Evolutionary conservation across 1,140 invertebrate genomes (phyloP).

Genomic region (Leptinotarsa undecemlineata): DNA sequence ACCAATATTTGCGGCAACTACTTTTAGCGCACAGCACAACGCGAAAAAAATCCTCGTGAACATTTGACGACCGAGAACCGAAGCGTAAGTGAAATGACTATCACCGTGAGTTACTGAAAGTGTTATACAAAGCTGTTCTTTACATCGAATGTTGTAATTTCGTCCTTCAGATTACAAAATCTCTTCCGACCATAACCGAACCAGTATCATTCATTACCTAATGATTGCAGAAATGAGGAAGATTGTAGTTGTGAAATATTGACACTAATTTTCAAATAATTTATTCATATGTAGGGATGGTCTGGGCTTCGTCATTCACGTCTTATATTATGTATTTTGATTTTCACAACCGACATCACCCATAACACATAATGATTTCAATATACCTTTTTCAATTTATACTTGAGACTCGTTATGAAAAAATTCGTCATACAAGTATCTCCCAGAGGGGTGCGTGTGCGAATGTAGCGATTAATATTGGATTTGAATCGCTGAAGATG

Average conservation of each 20-base stretch:
- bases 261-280: no score
- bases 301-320: no score
- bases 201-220: constrained; percentile 9
- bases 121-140: constrained; percentile 19
- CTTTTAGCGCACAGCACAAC: constrained; percentile 19
- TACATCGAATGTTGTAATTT: constrained; percentile 19
- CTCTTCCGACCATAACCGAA: background rate
- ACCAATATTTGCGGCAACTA: background rate
- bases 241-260: background rate
- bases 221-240: constrained; percentile 5
- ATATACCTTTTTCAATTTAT: no score
- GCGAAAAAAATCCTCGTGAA: constrained; percentile 18
- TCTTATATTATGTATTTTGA: no score
- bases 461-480: no score
- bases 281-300: no score
- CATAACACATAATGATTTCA: no score
- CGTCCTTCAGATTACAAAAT: constrained; percentile 25
- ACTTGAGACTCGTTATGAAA: no score
- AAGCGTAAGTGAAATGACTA: constrained; percentile 26
- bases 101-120: constrained; percentile 30
- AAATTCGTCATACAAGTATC: no score
- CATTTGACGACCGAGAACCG: constrained; percentile 18
- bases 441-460: no score
- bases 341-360: no score
- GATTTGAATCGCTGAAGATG: no score